These are phyloP conservation scores for Eristalis arbustorum DNA, from an alignment of 2,888 invertebrate species.

Conservation along the genomic window DNA sequence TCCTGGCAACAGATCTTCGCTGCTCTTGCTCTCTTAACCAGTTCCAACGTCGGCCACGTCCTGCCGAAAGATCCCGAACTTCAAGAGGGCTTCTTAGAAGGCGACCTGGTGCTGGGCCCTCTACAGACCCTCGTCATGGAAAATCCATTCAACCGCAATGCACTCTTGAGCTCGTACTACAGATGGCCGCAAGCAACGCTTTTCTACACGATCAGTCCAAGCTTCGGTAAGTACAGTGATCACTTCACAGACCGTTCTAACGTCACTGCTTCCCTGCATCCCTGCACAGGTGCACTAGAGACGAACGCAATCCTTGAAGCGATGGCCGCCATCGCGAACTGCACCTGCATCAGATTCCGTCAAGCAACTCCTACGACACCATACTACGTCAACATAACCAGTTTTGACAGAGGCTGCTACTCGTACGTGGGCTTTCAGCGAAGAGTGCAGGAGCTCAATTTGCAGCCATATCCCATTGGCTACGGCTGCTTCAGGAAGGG, in stretches of 20 bases:
- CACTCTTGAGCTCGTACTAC: constrained; percentile 79
- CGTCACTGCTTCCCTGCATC: background rate
- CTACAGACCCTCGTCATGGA: background rate
- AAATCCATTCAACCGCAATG: constrained; percentile 75
- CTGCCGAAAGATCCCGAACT: background rate
- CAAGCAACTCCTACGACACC: background rate
- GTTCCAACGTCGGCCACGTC: background rate
- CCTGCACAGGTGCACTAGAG: background rate
- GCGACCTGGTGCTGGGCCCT: background rate
- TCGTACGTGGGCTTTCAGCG: constrained; percentile 86
- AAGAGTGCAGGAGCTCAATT: constrained; percentile 79
- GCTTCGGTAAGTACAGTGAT: constrained; percentile 80
- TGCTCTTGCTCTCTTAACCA: background rate
- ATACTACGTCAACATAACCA: constrained; percentile 42
- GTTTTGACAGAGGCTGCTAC: constrained; percentile 83
- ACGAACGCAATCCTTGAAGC: background rate
- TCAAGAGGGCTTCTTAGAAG: background rate
- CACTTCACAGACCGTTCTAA: background rate
- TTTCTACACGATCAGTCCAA: constrained; percentile 81
- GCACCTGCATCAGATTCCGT: background rate
- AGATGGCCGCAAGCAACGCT: constrained; percentile 82
- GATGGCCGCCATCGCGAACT: background rate
- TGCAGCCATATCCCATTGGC: constrained; percentile 73
- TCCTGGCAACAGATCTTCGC: background rate
- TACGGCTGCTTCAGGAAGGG: constrained; percentile 77